A percentile compares a stretch with the other conserved stretches of the same genome.
phyloP scores from a whole-genome alignment of 2,888 invertebrate genomes.

The Synanthedon tipuliformis region DNA sequence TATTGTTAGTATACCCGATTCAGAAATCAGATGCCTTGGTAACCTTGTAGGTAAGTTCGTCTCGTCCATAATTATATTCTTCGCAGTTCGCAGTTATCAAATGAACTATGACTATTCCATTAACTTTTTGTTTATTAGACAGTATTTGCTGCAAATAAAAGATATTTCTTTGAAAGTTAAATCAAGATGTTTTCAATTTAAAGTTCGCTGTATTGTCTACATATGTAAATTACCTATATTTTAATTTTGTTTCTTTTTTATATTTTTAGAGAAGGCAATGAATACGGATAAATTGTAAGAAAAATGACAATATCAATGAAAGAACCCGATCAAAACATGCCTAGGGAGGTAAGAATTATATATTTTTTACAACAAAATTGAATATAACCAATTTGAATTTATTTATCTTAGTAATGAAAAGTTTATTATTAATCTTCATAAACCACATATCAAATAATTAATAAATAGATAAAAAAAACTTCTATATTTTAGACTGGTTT shows the following conservation, averaged over 20 bases:
- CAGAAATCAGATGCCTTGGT: too few relatives aligned
- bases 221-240: background rate
- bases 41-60: too few relatives aligned
- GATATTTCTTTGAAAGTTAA: too few relatives aligned
- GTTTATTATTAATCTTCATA: slow-evolving; percentile 2
- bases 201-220: background rate
- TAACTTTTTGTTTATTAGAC: too few relatives aligned
- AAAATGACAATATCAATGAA: slow-evolving; percentile 69
- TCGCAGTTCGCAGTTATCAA: too few relatives aligned
- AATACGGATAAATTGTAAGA: slow-evolving; percentile 39
- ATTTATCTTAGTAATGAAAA: background rate
- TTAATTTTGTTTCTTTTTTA: slow-evolving; percentile 1
- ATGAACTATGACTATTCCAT: too few relatives aligned
- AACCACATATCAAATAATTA: background rate
- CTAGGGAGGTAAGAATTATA: slow-evolving; percentile 51
- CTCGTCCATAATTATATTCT: too few relatives aligned
- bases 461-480: too few relatives aligned
- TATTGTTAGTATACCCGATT: slow-evolving; percentile 1
- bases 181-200: too few relatives aligned
- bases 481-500: slow-evolving; percentile 67
- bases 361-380: background rate
- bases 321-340: slow-evolving; percentile 57
- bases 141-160: too few relatives aligned
- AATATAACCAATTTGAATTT: background rate
- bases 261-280: slow-evolving; percentile 48